Evolutionary conservation across 2,113 vertebrate genomes (phyloP).

Genomic region (Nannobrachium achirus): DNA sequence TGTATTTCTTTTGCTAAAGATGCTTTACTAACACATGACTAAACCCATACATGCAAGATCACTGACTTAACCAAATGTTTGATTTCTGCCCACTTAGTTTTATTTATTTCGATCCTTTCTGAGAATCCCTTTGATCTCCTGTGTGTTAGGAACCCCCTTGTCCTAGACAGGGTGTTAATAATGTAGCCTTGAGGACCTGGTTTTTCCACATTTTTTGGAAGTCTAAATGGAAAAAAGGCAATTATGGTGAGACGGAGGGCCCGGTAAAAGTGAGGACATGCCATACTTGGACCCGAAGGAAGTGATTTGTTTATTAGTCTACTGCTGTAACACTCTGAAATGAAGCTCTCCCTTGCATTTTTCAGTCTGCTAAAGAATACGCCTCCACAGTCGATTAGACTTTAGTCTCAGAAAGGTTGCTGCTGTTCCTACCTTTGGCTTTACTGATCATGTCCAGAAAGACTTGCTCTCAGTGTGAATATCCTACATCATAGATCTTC

Average conservation of each 20-base stretch:
- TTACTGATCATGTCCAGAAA: too few species aligned
- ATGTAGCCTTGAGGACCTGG: not conserved
- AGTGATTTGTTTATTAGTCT: too few species aligned
- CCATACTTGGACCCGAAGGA: slow-evolving; percentile 2
- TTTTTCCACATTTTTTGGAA: not conserved
- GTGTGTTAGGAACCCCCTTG: not conserved
- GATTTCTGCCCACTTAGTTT: slow-evolving; percentile 21
- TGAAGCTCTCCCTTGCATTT: too few species aligned
- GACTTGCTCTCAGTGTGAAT: too few species aligned
- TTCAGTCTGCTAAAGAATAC: not conserved
- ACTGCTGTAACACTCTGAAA: too few species aligned
- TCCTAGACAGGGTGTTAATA: not conserved
- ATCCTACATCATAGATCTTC: too few species aligned
- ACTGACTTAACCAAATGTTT: slow-evolving; percentile 15
- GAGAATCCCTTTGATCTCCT: not conserved
- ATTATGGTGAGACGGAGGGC: not conserved
- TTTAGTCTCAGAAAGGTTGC: too few species aligned
- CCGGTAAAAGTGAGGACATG: slow-evolving; percentile 13
- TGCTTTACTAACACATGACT: slow-evolving; percentile 4
- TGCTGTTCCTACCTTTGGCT: too few species aligned
- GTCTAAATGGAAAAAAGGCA: not conserved
- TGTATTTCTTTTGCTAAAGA: not conserved
- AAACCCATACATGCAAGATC: slow-evolving; percentile 5
- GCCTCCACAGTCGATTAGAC: not conserved
- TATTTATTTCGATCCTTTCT: slow-evolving; percentile 39